Conservation (phyloP, 1,140 invertebrate genomes). For the Sitodiplosis mosellana region DNA sequence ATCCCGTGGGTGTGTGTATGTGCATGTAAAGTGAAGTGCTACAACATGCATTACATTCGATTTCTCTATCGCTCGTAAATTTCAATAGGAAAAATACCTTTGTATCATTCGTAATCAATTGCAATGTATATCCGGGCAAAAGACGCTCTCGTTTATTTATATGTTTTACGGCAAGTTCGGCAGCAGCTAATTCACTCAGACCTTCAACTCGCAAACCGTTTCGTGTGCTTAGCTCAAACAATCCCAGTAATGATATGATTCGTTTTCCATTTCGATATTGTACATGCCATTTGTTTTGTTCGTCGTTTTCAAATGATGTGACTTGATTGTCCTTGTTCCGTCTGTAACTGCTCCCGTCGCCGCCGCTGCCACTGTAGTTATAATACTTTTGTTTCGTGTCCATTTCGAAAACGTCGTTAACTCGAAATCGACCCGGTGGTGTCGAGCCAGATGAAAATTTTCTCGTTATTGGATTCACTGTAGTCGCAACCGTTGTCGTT, state of each 20-base stretch:
- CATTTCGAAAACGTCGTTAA: neutral
- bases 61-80: no score
- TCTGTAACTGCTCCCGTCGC: neutral
- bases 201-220: conserved; percentile 41
- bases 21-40: no score
- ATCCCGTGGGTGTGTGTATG: no score
- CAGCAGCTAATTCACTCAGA: conserved; percentile 50
- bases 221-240: conserved; percentile 52
- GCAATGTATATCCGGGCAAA: conserved; percentile 47
- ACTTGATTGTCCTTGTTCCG: neutral
- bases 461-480: neutral
- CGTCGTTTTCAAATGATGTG: no score
- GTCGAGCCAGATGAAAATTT: neutral
- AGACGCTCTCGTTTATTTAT: conserved; percentile 43
- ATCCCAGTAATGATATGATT: conserved; percentile 41
- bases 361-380: neutral
- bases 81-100: conserved; percentile 35
- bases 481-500: neutral
- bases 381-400: neutral
- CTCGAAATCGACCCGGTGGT: neutral
- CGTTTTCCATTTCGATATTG: conserved; percentile 2
- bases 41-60: no score
- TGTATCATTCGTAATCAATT: conserved; percentile 61
- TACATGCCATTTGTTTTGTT: no score
- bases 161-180: conserved; percentile 48